Evolutionary conservation across 2,113 vertebrate genomes (phyloP).

Genomic region (Oreochromis aureus): DNA sequence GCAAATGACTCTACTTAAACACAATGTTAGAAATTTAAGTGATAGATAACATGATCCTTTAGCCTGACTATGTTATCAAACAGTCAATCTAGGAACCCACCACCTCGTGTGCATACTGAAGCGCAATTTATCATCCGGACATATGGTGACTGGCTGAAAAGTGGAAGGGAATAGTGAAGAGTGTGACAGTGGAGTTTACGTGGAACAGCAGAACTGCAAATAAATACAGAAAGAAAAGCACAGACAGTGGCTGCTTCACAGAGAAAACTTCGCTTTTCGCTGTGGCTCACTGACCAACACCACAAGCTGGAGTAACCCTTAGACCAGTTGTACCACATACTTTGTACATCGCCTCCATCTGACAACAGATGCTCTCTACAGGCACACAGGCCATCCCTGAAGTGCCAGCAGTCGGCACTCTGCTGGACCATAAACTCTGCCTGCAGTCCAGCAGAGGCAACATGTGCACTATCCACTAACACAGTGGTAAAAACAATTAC

Average conservation of each 20-base stretch:
- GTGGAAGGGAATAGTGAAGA: background rate
- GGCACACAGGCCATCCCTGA: background rate
- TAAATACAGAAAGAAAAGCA: background rate
- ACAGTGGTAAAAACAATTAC: background rate
- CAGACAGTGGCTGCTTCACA: background rate
- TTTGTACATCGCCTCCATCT: background rate
- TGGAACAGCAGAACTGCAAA: background rate
- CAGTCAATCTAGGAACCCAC: background rate
- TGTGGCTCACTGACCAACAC: background rate
- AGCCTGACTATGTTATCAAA: background rate
- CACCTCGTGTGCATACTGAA: background rate
- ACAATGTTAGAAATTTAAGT: background rate
- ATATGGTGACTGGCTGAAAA: background rate
- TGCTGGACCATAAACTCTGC: background rate
- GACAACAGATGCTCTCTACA: background rate
- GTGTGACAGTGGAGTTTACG: background rate
- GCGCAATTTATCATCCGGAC: background rate
- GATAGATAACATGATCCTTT: background rate
- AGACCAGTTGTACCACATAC: background rate
- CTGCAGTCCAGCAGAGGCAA: background rate
- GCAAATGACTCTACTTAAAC: background rate
- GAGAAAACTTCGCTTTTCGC: background rate
- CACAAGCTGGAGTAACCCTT: background rate
- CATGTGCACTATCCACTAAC: background rate
- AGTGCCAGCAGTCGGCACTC: background rate